These are phyloP conservation scores for Acanthococcus lagerstroemiae DNA, from an alignment of 2,888 invertebrate species.

Conservation along the genomic window DNA sequence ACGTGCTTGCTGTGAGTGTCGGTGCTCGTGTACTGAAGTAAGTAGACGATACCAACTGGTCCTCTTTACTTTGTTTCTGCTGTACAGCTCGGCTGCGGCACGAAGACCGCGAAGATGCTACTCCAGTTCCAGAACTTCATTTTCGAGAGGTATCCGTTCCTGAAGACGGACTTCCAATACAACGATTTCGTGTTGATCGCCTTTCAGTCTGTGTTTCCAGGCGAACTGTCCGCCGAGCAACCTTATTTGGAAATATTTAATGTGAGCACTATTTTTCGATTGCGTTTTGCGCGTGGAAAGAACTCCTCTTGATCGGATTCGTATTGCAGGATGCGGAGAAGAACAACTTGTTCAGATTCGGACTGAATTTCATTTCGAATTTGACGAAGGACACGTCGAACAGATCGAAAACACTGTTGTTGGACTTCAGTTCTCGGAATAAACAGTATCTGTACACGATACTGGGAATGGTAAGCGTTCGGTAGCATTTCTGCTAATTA, in stretches of 20 bases:
- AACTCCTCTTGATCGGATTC: too few species aligned
- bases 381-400: slow-evolving; percentile 12
- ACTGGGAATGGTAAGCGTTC: slow-evolving; percentile 8
- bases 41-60: not conserved
- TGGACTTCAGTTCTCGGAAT: slow-evolving; percentile 11
- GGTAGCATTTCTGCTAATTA: not conserved
- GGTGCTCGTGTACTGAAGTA: too few species aligned
- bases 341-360: slow-evolving; percentile 20
- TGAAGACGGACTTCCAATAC: slow-evolving; percentile 5
- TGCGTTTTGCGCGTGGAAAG: too few species aligned
- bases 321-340: slow-evolving; percentile 6
- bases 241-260: slow-evolving; percentile 1
- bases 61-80: not conserved
- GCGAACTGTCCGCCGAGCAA: not conserved
- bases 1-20: slow-evolving; percentile 6
- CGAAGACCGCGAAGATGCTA: slow-evolving; percentile 18
- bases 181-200: slow-evolving; percentile 11
- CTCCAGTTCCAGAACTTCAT: slow-evolving; percentile 24
- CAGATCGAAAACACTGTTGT: slow-evolving; percentile 13
- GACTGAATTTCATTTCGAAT: slow-evolving; percentile 16
- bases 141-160: slow-evolving; percentile 14
- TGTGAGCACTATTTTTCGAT: not conserved
- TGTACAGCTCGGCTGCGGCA: slow-evolving; percentile 3
- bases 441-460: slow-evolving; percentile 15
- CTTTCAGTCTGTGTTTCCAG: slow-evolving; percentile 14